Evolutionary conservation across 2,797 vertebrate species (phyloP), one percentile per base, ranked within the genome.

Genomic region (Psittacula derbiana): DNA sequence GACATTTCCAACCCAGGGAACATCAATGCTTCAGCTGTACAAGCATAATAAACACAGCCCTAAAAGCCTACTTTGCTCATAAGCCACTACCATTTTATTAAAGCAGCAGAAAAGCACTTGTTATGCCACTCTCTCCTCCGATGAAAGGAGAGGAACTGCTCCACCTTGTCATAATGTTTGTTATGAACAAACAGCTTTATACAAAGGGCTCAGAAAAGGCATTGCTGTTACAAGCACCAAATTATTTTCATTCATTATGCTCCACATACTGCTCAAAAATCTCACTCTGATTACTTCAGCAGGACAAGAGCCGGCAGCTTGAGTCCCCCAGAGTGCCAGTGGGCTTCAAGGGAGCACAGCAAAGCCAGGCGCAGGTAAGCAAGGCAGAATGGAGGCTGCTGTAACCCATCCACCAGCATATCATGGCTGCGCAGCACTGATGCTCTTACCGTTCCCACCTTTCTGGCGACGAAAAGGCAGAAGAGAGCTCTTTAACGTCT

Each of bases 161-260:
- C 73, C 55, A 91, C 83, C 83, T 94, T 92, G 86, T 95, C 93
- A 82, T 92, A 95, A 94, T 74, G 66, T 85, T 93, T 88, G 94
- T 80, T 88, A 84, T 15, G 90, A 94, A 95, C 90, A 95, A 96
- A 88, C 91, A 94, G 62, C 85, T 92, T 91, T 5, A 6, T 64
- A 64, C 44, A 82, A 76, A 93, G 57, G 66, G 74, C 67, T 95
- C 71, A 73, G 73, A 91, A 93, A 84, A 94, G n/a, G 60, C 1
- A 0, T 30, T 57, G 76, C 80, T 70, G 33, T 86, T 89, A 86
- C 70, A 81, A 83, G 44, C 58, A 72, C 44, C 60, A 75, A 90
- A 90, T 50, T 31, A 88, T 88, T 86, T 79, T 79, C 74, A 80
- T 88, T 96, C 90, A 92, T 94, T 91, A 96, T 60, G 43, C 57